A percentile compares a stretch with the other conserved stretches of the same genome.
Evolutionary conservation across 1,140 invertebrate species (phyloP).

Genomic region (Drosophila tani): DNA sequence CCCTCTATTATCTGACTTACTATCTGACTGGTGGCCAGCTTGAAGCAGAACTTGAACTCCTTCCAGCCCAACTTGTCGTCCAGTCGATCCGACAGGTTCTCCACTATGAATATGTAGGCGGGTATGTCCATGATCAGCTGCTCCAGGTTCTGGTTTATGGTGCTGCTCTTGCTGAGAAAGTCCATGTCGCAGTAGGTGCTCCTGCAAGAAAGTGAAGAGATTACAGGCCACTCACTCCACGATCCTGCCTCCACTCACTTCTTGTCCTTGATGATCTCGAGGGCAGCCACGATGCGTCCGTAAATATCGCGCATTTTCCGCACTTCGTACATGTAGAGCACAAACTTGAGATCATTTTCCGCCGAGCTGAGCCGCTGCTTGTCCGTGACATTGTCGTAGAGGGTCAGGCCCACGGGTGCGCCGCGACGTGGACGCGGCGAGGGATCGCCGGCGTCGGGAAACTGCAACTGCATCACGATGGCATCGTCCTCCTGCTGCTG

Average conservation of each 20-base stretch:
- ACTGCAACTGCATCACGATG: constrained; percentile 63
- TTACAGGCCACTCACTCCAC: background rate
- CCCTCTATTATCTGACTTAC: too few species aligned
- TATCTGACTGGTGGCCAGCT: constrained; percentile 89
- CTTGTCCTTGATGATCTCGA: constrained; percentile 80
- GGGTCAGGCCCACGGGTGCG: constrained; percentile 64
- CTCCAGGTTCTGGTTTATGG: constrained; percentile 87
- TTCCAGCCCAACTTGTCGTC: constrained; percentile 89
- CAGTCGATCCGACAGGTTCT: constrained; percentile 87
- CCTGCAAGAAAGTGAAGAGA: constrained; percentile 71
- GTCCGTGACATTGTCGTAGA: constrained; percentile 69
- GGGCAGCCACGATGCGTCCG: constrained; percentile 67
- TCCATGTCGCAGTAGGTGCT: constrained; percentile 88
- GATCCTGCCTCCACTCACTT: constrained; percentile 43
- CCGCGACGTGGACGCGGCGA: constrained; percentile 70
- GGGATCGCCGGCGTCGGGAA: constrained; percentile 39
- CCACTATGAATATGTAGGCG: constrained; percentile 87
- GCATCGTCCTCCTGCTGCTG: constrained; percentile 62
- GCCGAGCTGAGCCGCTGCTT: constrained; percentile 61
- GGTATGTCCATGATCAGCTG: constrained; percentile 88
- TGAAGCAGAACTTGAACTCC: constrained; percentile 90
- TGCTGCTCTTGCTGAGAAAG: constrained; percentile 87
- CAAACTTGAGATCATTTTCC: constrained; percentile 79
- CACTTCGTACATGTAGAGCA: constrained; percentile 81
- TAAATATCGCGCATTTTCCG: constrained; percentile 81